Conservation (phyloP, 2,888 invertebrate species). For the Steinernema scapterisci region DNA sequence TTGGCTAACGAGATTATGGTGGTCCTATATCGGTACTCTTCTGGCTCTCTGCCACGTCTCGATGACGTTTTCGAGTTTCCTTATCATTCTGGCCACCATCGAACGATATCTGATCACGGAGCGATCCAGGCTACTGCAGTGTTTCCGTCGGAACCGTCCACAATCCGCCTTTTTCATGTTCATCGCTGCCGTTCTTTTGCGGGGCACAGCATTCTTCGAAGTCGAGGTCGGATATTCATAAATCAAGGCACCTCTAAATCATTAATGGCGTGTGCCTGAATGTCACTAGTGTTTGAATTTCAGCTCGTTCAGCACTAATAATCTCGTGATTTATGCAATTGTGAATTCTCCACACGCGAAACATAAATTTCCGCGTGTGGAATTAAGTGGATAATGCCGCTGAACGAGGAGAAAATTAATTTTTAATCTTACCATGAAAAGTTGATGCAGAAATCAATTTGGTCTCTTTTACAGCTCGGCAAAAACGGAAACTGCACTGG, state of each 20-base stretch:
- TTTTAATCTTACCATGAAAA: no score
- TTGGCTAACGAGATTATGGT: conserved; percentile 58
- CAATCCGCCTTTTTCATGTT: conserved; percentile 54
- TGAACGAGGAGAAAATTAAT: no score
- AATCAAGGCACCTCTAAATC: not conserved
- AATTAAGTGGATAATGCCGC: no score
- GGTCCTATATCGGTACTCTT: conserved; percentile 59
- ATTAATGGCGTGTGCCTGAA: not conserved
- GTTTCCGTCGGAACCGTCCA: conserved; percentile 49
- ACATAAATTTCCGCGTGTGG: no score
- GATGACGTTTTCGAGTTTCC: conserved; percentile 61
- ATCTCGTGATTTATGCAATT: not conserved
- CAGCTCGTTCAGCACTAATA: not conserved
- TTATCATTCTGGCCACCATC: conserved; percentile 63
- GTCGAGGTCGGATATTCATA: conserved; percentile 44
- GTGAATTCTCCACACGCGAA: no score
- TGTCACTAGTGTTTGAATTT: not conserved
- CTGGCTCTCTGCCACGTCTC: conserved; percentile 62
- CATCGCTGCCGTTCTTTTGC: conserved; percentile 47
- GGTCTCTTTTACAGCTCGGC: conserved; percentile 43
- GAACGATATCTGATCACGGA: conserved; percentile 54
- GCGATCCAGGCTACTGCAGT: conserved; percentile 39
- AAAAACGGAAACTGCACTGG: conserved; percentile 59
- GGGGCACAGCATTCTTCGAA: conserved; percentile 60
- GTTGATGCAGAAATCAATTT: not conserved